Evolutionary conservation across 2,113 vertebrate species (phyloP).

Genomic region (Alosa alosa): DNA sequence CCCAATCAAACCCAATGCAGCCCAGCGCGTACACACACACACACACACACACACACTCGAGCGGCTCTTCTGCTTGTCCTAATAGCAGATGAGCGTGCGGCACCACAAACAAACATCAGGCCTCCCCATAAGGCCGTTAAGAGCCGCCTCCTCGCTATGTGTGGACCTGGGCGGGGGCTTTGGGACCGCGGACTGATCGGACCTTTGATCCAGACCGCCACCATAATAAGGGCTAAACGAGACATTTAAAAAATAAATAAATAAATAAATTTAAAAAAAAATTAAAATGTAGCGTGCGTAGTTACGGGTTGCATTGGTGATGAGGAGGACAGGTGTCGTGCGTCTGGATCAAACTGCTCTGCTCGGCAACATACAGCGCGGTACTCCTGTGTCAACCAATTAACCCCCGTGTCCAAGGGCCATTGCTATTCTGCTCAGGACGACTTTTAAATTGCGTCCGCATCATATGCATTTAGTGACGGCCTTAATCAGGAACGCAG

Average conservation of each 20-base stretch:
- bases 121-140: background rate
- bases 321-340: conserved; percentile 35
- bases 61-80: background rate
- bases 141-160: background rate
- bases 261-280: no score
- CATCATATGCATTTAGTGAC: conserved; percentile 37
- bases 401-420: conserved; percentile 57
- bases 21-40: background rate
- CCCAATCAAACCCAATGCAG: background rate
- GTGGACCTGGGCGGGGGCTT: no score
- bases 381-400: conserved; percentile 57
- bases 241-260: no score
- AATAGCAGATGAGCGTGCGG: background rate
- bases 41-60: background rate
- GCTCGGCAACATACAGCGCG: conserved; percentile 29
- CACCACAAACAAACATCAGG: background rate
- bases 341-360: conserved; percentile 44
- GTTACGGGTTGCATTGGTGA: background rate
- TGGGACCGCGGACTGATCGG: no score
- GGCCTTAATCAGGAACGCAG: background rate
- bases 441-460: conserved; percentile 34
- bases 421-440: conserved; percentile 38
- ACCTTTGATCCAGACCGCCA: background rate
- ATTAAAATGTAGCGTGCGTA: no score
- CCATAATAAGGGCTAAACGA: background rate